A percentile compares a stretch with the other conserved stretches of the same genome.
Conservation (phyloP, 2,888 invertebrate species). For the Ernsta delagoae region DNA sequence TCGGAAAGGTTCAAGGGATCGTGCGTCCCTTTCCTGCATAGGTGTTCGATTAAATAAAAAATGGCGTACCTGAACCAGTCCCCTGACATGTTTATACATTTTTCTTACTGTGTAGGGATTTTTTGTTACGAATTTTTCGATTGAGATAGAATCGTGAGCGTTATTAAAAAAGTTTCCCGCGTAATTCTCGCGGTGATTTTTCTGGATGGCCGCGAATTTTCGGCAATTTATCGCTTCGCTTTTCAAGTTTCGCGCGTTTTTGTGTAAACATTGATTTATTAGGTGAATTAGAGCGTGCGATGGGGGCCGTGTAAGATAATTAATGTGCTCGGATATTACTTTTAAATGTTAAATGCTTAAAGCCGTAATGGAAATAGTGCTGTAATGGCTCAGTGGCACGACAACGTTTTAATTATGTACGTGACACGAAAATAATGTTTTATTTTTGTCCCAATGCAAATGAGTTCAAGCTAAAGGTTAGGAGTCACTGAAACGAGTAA, state of each 20-base stretch:
- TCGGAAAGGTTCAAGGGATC: constrained; percentile 61
- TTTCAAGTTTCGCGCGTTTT: constrained; percentile 32
- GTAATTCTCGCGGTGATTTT: constrained; percentile 73
- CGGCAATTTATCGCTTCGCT: constrained; percentile 51
- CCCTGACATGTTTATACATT: constrained; percentile 81
- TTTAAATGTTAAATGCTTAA: constrained; percentile 27
- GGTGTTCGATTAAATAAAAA: constrained; percentile 82
- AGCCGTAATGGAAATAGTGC: constrained; percentile 23
- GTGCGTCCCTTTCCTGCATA: constrained; percentile 72
- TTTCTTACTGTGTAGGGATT: constrained; percentile 75
- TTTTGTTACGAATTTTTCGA: constrained; percentile 79
- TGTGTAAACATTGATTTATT: constrained; percentile 37
- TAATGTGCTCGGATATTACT: constrained; percentile 24
- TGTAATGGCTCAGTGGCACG: constrained; percentile 26
- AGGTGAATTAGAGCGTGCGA: constrained; percentile 32
- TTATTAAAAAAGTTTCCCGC: constrained; percentile 81
- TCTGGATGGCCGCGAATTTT: constrained; percentile 63
- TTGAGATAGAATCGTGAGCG: constrained; percentile 77
- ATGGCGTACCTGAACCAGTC: constrained; percentile 82
- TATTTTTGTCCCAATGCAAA: constrained; percentile 20
- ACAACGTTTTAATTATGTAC: constrained; percentile 31
- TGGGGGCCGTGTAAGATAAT: constrained; percentile 22
- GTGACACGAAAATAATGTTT: constrained; percentile 22
- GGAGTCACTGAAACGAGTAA: not conserved
- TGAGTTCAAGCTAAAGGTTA: constrained; percentile 16